Evolutionary conservation across 2,113 vertebrate species (phyloP), one percentile per base, ranked within the genome.

Genomic region (Parus major): DNA sequence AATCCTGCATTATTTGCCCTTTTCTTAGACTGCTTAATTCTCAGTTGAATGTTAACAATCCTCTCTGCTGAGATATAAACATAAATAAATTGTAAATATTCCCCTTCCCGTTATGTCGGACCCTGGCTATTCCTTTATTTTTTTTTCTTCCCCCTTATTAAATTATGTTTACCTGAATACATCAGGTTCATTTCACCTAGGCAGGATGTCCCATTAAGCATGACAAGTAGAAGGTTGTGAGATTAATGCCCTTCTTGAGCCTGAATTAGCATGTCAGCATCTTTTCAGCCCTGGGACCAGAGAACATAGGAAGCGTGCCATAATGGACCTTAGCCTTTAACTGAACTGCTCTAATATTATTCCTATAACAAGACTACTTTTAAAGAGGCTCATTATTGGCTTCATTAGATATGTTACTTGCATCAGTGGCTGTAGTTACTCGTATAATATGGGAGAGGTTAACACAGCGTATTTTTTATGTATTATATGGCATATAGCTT

Each of bases 371-470:
- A 98, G 98, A 98, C 98, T 97, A 98, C 98, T 98, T 98, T 98
- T 98, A 98, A 98, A 98, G 97, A 98, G 98, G 97, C 98, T 99
- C 98, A 98, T 98, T 99, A 98, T 98, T 97, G 97, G 98, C 98
- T 98, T 98, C 98, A 99, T 98, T 98, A 98, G 98, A 98, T 98
- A 98, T 98, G 98, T 98, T 98, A 98, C 98, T 98, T 98, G 98
- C 98, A 98, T 98, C 98, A 98, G 97, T 98, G 98, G 97, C 97
- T 98, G 97, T 98, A 98, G 98, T 98, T 98, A 98, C 96, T 96
- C 82, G 90, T 97, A 98, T 98, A 98, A 98, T 98, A 98, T 96
- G 96, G 97, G 96, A 97, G 97, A 98, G 98, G 98, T 98, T 98
- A 98, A 98, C 97, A 97, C 96, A 97, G 98, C 97, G 35, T 98